Evolutionary conservation across 37 sponge, comb jelly and placozoan species (phyloP).

Genomic region (Agelas oroides): DNA sequence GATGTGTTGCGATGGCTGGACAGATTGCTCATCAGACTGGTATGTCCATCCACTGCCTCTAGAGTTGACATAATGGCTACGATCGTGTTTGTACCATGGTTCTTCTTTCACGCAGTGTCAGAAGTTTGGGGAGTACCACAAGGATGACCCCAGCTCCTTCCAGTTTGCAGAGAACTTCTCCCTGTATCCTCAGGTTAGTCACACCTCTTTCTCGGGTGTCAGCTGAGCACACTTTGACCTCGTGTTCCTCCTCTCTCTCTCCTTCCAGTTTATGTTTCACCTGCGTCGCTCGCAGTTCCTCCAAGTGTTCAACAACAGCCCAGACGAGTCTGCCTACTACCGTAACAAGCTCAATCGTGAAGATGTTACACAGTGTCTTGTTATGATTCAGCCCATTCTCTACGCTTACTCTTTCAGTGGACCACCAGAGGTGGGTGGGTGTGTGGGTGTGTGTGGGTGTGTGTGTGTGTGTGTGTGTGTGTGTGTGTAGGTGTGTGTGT

Average conservation of each 20-base stretch:
- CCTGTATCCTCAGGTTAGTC: slow-evolving; percentile 94
- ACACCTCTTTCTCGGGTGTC: background rate
- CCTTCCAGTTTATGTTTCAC: slow-evolving; percentile 98
- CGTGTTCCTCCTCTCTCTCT: background rate
- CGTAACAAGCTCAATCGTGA: slow-evolving; percentile 95
- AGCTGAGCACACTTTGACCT: no score
- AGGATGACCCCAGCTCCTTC: slow-evolving; percentile 95
- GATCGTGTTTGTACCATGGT: background rate
- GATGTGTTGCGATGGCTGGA: slow-evolving; percentile 99
- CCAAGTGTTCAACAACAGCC: slow-evolving; percentile 99
- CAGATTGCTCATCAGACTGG: slow-evolving; percentile 94
- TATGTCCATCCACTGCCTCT: background rate
- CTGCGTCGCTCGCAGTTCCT: slow-evolving; percentile 96
- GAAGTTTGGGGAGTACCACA: slow-evolving; percentile 96
- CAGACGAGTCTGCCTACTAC: slow-evolving; percentile 97
- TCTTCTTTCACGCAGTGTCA: slow-evolving; percentile 78
- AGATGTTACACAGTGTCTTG: slow-evolving; percentile 88
- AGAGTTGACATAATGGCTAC: background rate
- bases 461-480: background rate
- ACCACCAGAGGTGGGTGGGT: slow-evolving; percentile 88
- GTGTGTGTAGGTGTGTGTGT: slow-evolving; percentile 37
- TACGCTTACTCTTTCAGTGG: slow-evolving; percentile 97
- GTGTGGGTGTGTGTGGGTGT: background rate
- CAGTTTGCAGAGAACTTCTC: slow-evolving; percentile 96
- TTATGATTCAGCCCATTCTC: slow-evolving; percentile 98